Evolutionary conservation across 2,113 vertebrate genomes (phyloP).

Genomic region (Brachionichthys hirsutus): DNA sequence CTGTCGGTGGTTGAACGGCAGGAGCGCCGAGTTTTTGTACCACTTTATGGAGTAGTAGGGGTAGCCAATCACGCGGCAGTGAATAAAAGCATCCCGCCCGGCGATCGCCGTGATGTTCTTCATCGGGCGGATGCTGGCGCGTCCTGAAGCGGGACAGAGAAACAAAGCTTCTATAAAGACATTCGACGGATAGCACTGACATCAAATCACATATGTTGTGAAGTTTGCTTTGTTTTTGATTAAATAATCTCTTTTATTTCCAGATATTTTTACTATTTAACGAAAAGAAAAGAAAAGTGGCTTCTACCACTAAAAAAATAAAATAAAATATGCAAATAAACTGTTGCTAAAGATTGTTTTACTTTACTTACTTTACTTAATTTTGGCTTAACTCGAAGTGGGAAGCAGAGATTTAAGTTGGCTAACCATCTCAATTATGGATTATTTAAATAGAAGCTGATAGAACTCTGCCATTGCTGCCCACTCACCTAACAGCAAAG

Average conservation of each 20-base stretch:
- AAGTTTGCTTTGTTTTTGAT: slow-evolving; percentile 17
- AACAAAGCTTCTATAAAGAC: slow-evolving; percentile 77
- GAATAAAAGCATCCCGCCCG: slow-evolving; percentile 93
- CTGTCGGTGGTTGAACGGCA: slow-evolving; percentile 98
- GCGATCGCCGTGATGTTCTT: slow-evolving; percentile 98
- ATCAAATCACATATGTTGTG: slow-evolving; percentile 9
- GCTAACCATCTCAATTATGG: slow-evolving; percentile 34
- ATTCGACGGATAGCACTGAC: slow-evolving; percentile 39
- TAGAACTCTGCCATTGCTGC: slow-evolving; percentile 25
- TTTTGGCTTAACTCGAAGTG: too few relatives aligned
- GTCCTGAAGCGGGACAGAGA: slow-evolving; percentile 80
- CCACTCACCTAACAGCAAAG: slow-evolving; percentile 31
- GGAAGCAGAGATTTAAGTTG: slow-evolving; percentile 48
- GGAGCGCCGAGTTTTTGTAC: slow-evolving; percentile 96
- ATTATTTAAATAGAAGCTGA: slow-evolving; percentile 46
- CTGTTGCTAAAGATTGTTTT: too few relatives aligned
- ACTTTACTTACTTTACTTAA: too few relatives aligned
- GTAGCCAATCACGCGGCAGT: slow-evolving; percentile 97
- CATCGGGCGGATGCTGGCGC: slow-evolving; percentile 96
- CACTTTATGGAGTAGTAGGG: slow-evolving; percentile 99
- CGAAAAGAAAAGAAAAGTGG: slow-evolving; percentile 10
- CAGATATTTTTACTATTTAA: background rate
- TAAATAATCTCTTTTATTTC: slow-evolving; percentile 1
- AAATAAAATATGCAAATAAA: too few relatives aligned
- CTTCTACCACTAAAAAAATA: slow-evolving; percentile 16